phyloP scores from a whole-genome alignment of 1,140 invertebrate species.

The Drosophila watanabei region DNA sequence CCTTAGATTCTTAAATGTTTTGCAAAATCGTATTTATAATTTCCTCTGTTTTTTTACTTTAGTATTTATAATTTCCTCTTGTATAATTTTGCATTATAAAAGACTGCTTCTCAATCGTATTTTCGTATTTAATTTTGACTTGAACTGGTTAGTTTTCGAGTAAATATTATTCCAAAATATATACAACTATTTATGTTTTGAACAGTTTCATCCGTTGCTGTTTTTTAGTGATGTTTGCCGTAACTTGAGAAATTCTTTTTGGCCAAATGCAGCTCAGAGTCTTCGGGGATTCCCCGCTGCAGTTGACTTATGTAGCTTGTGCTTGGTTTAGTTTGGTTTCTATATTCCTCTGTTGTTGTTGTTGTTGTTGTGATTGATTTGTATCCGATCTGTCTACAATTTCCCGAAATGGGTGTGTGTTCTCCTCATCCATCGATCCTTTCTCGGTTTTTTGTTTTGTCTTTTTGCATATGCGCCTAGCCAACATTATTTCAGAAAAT shows the following conservation, averaged over 20 bases:
- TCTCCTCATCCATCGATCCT: conserved; percentile 45
- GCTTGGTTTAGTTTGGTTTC: conserved; percentile 58
- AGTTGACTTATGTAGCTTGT: conserved; percentile 42
- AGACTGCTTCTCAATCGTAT: conserved; percentile 21
- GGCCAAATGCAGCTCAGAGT: conserved; percentile 24
- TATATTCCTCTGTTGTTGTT: conserved; percentile 27
- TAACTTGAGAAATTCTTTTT: conserved; percentile 44
- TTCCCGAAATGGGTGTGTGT: conserved; percentile 50
- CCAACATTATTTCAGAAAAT: conserved; percentile 84
- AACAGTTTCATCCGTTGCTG: conserved; percentile 49
- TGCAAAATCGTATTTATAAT: conserved; percentile 39
- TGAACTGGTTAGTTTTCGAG: conserved; percentile 63
- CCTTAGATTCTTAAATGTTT: conserved; percentile 46
- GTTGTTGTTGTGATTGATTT: conserved; percentile 39
- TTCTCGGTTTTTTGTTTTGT: conserved; percentile 14
- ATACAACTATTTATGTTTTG: conserved; percentile 79
- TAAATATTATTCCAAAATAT: conserved; percentile 84
- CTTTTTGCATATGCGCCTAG: conserved; percentile 68
- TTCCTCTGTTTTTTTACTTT: conserved; percentile 13
- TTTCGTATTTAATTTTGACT: conserved; percentile 54
- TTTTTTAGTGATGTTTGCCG: conserved; percentile 44
- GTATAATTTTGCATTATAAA: conserved; percentile 69
- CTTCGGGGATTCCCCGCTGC: not conserved
- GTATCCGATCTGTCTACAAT: conserved; percentile 77
- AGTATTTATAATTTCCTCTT: conserved; percentile 38